Conservation (phyloP, 2,888 invertebrate species). For the Leistus spinibarbis region DNA sequence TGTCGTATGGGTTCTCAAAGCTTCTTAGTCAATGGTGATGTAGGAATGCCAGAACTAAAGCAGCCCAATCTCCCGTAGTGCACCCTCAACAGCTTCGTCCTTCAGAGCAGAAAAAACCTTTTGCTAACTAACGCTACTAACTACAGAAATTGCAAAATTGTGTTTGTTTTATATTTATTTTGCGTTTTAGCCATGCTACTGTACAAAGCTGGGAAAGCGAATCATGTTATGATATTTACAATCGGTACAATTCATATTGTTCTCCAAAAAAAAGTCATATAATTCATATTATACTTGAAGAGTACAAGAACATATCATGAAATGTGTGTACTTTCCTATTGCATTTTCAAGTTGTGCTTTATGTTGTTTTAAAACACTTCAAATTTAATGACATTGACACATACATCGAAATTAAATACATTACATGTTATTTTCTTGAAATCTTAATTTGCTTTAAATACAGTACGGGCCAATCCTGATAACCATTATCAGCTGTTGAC, state of each 20-base stretch:
- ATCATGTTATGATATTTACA: neutral
- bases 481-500: too few relatives aligned
- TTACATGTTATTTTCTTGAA: neutral
- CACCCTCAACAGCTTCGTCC: constrained; percentile 95
- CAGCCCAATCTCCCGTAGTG: constrained; percentile 92
- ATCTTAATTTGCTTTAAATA: neutral
- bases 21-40: constrained; percentile 41
- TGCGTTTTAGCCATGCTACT: constrained; percentile 20
- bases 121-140: constrained; percentile 25
- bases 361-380: neutral
- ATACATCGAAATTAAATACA: too few relatives aligned
- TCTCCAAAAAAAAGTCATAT: neutral
- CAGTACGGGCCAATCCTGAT: too few relatives aligned
- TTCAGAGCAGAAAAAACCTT: constrained; percentile 55
- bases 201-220: constrained; percentile 23
- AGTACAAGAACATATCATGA: neutral
- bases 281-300: neutral
- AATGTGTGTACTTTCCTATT: neutral
- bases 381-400: neutral
- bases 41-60: constrained; percentile 62
- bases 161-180: neutral
- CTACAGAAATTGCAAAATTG: neutral
- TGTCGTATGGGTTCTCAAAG: constrained; percentile 35
- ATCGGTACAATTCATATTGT: neutral
- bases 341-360: neutral